Evolutionary conservation across 1,140 invertebrate species (phyloP).

Genomic region (Linepithema humile): DNA sequence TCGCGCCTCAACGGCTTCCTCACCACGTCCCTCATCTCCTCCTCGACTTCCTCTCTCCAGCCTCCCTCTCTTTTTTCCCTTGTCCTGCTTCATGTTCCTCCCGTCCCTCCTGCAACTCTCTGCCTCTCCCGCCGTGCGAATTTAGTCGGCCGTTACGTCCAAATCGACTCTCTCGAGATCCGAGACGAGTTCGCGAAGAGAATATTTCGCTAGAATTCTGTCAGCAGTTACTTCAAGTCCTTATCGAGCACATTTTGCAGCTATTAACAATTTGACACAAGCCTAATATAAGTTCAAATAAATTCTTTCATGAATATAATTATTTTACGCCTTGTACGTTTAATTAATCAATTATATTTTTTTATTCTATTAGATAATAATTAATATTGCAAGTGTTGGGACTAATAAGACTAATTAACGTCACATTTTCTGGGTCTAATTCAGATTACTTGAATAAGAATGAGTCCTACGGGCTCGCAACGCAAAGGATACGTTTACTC

Average conservation of each 20-base stretch:
- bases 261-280: not conserved
- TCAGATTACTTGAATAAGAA: not conserved
- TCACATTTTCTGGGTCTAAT: not conserved
- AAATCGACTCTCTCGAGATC: constrained; percentile 70
- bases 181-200: not conserved
- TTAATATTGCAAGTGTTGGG: not conserved
- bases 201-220: not conserved
- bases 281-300: not conserved
- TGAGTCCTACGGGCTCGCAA: not conserved
- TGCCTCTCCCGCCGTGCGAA: constrained; percentile 32
- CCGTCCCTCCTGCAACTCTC: not conserved
- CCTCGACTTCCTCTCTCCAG: constrained; percentile 26
- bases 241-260: not conserved
- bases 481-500: constrained; percentile 26
- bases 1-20: constrained; percentile 53
- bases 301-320: not conserved
- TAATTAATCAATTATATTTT: not conserved
- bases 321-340: not conserved
- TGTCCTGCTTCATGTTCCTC: constrained; percentile 15
- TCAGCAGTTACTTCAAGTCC: not conserved
- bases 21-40: not conserved
- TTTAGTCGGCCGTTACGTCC: constrained; percentile 61
- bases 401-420: not conserved
- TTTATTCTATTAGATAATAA: not conserved
- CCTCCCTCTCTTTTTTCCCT: constrained; percentile 32